A percentile compares a stretch with the other conserved stretches of the same genome.
Evolutionary conservation across 2,888 invertebrate species (phyloP).

Genomic region (Prostheceraeus crozeri): DNA sequence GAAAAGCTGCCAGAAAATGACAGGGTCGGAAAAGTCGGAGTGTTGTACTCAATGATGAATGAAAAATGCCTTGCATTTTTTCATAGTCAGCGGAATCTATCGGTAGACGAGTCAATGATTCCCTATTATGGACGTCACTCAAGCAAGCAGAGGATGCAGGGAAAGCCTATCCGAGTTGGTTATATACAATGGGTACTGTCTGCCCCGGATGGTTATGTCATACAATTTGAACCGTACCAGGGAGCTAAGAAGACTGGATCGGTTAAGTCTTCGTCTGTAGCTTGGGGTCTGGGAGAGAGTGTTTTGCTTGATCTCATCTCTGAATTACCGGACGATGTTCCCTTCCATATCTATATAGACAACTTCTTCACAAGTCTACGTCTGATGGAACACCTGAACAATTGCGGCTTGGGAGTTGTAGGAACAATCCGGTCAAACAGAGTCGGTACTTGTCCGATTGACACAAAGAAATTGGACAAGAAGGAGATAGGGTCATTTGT

Average conservation of each 20-base stretch:
- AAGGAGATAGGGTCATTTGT: neutral
- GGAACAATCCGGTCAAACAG: constrained; percentile 17
- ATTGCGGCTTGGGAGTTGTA: constrained; percentile 4
- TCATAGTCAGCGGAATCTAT: neutral
- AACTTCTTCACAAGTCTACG: constrained; percentile 11
- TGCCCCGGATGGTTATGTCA: neutral
- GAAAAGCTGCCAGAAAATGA: neutral
- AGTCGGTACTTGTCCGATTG: neutral
- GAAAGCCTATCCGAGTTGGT: constrained; percentile 1
- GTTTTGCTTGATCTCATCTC: constrained; percentile 13
- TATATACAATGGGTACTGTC: neutral
- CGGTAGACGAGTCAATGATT: constrained; percentile 4
- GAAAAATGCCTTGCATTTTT: constrained; percentile 3
- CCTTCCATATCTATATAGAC: constrained; percentile 14
- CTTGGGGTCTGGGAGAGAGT: constrained; percentile 6
- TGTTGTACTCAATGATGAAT: neutral
- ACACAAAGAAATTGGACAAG: constrained; percentile 17
- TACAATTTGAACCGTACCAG: constrained; percentile 4
- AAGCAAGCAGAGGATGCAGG: neutral
- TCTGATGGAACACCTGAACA: constrained; percentile 2
- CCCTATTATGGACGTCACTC: neutral
- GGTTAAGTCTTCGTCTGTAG: neutral
- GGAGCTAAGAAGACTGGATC: neutral
- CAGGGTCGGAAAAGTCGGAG: neutral
- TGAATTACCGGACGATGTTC: neutral